These are phyloP conservation scores for Eristalinus sepulchralis DNA, from an alignment of 2,888 invertebrate genomes.

Conservation along the genomic window DNA sequence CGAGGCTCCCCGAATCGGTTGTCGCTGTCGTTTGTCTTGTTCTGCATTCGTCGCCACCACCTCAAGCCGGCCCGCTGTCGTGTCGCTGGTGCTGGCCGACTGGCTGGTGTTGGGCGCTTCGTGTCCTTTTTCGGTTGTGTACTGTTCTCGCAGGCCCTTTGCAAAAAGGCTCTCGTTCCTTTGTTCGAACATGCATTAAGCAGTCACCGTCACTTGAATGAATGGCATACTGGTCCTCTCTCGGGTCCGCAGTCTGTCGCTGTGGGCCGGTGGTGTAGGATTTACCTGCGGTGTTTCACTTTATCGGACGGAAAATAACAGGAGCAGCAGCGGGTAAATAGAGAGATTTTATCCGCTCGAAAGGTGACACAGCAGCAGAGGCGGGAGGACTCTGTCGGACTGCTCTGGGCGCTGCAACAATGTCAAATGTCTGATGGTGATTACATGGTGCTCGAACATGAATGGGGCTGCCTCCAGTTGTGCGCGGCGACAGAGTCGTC, in stretches of 20 bases:
- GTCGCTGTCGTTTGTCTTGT: conserved; percentile 61
- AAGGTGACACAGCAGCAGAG: conserved; percentile 39
- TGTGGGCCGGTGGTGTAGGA: not conserved
- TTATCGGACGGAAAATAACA: conserved; percentile 54
- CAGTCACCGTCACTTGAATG: conserved; percentile 54
- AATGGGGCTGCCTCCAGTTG: conserved; percentile 33
- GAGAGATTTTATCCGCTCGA: conserved; percentile 61
- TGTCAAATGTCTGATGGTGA: conserved; percentile 69
- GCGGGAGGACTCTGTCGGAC: conserved; percentile 15
- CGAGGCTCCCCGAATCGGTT: conserved; percentile 27
- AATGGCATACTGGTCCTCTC: conserved; percentile 1
- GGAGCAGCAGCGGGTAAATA: conserved; percentile 45
- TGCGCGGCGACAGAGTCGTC: conserved; percentile 18
- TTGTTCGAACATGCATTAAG: conserved; percentile 70
- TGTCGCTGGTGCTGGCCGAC: not conserved
- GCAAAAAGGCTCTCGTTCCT: conserved; percentile 55
- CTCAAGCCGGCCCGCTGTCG: not conserved
- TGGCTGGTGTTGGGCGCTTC: conserved; percentile 17
- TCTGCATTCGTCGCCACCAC: conserved; percentile 46
- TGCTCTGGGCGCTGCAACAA: conserved; percentile 38
- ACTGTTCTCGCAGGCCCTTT: conserved; percentile 30
- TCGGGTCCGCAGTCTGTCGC: not conserved
- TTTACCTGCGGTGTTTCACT: conserved; percentile 48
- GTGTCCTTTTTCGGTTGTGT: conserved; percentile 39
- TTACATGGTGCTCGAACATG: conserved; percentile 66